Conservation (phyloP, 92 coral and sea anemone species). For the Zoanthus sansibaricus region DNA sequence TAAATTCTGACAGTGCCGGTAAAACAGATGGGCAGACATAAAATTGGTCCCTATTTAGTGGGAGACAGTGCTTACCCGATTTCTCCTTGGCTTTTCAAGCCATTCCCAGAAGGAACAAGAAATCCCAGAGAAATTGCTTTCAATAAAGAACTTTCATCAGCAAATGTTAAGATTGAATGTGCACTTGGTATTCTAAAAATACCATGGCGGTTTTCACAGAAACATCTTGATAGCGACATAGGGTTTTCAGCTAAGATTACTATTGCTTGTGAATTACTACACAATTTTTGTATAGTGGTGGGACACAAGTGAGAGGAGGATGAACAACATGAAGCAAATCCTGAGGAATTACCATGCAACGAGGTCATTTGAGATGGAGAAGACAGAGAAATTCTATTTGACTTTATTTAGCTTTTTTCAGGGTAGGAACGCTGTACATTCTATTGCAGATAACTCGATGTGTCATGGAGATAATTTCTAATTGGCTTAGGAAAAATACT, state of each 20-base stretch:
- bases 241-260: slow-evolving; percentile 41
- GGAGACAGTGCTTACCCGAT: slow-evolving; percentile 66
- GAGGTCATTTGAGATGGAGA: slow-evolving; percentile 55
- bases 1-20: slow-evolving; percentile 54
- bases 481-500: not conserved
- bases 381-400: slow-evolving; percentile 50
- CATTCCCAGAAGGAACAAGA: slow-evolving; percentile 49
- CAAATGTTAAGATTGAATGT: slow-evolving; percentile 48
- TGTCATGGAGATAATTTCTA: not conserved
- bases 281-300: slow-evolving; percentile 46
- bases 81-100: slow-evolving; percentile 52
- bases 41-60: slow-evolving; percentile 45
- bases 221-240: slow-evolving; percentile 49
- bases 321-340: slow-evolving; percentile 12
- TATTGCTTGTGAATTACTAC: slow-evolving; percentile 48
- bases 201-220: slow-evolving; percentile 36
- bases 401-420: slow-evolving; percentile 5
- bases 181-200: slow-evolving; percentile 44
- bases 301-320: slow-evolving; percentile 51
- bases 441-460: not conserved
- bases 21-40: not conserved
- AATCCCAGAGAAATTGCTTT: slow-evolving; percentile 42
- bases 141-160: slow-evolving; percentile 47
- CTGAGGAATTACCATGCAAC: slow-evolving; percentile 18
- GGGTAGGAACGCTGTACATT: slow-evolving; percentile 12